Conservation (phyloP, 2,797 vertebrate species). For the Enteromius radiatus region DNA sequence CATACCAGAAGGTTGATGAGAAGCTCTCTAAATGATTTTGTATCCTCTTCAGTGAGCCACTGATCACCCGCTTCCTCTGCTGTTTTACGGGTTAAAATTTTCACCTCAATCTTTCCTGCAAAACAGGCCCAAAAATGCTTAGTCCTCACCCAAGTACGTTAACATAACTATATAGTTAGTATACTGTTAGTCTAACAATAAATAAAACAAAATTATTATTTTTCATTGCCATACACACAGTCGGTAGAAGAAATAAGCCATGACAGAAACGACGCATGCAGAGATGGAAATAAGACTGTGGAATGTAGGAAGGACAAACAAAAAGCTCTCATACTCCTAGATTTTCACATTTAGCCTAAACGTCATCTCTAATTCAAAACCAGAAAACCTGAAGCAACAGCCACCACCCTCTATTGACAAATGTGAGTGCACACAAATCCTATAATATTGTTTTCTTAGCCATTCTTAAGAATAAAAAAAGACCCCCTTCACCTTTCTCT, state of each 20-base stretch:
- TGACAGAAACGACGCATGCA: constrained; percentile 31
- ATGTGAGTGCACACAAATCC: not conserved
- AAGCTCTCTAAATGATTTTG: constrained; percentile 91
- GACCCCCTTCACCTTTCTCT: not conserved
- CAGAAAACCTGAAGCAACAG: constrained; percentile 4
- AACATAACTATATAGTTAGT: not conserved
- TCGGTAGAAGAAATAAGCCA: not conserved
- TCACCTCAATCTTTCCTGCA: constrained; percentile 94
- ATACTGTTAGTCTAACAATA: not conserved
- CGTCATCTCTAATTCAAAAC: not conserved
- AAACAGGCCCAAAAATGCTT: constrained; percentile 12
- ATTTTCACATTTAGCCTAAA: constrained; percentile 2
- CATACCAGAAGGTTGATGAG: constrained; percentile 92
- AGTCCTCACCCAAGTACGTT: not conserved
- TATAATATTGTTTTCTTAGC: not conserved
- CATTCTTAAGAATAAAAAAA: not conserved
- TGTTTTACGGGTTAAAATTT: constrained; percentile 85
- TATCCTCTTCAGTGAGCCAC: constrained; percentile 93
- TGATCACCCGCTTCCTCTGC: constrained; percentile 84
- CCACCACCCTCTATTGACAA: not conserved
- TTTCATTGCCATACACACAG: constrained; percentile 22
- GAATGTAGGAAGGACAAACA: not conserved
- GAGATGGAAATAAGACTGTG: not conserved
- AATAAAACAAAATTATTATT: not conserved
- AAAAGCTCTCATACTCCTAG: not conserved